Evolutionary conservation across 1,140 invertebrate species (phyloP).

Genomic region (Brachionus asplanchnoidis): DNA sequence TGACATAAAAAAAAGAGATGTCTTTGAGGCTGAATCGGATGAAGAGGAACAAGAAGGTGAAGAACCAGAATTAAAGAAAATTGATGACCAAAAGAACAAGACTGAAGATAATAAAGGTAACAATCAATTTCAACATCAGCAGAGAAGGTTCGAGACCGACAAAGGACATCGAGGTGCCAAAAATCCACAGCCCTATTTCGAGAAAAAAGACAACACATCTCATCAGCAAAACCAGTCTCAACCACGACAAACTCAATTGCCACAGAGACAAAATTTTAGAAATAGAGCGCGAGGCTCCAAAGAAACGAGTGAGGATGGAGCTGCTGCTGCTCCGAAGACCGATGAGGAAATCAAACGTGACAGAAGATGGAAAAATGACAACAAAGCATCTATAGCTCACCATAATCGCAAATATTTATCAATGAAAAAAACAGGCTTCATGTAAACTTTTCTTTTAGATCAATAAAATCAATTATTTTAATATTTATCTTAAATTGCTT

Average conservation of each 20-base stretch:
- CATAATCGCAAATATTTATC: conserved; percentile 39
- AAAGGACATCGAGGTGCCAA: background rate
- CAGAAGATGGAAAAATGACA: conserved; percentile 39
- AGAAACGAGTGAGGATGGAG: background rate
- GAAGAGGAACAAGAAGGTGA: conserved; percentile 13
- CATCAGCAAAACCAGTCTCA: background rate
- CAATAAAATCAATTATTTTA: background rate
- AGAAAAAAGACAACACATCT: background rate
- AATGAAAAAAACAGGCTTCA: conserved; percentile 19
- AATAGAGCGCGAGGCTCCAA: background rate
- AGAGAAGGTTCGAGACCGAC: background rate
- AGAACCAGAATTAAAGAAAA: background rate
- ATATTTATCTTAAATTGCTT: background rate
- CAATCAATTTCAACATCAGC: background rate
- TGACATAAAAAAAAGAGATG: conserved; percentile 7
- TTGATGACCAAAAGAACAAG: background rate
- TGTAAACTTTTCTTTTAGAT: background rate
- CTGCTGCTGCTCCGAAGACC: background rate
- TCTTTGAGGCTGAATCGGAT: background rate
- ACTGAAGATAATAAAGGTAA: background rate
- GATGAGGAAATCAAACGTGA: conserved; percentile 36
- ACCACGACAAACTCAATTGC: background rate
- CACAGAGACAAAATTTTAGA: conserved; percentile 11
- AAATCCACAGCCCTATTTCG: background rate
- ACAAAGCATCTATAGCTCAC: conserved; percentile 30